Conservation (phyloP, 2,888 invertebrate genomes). For the Drosophila emarginata region DNA sequence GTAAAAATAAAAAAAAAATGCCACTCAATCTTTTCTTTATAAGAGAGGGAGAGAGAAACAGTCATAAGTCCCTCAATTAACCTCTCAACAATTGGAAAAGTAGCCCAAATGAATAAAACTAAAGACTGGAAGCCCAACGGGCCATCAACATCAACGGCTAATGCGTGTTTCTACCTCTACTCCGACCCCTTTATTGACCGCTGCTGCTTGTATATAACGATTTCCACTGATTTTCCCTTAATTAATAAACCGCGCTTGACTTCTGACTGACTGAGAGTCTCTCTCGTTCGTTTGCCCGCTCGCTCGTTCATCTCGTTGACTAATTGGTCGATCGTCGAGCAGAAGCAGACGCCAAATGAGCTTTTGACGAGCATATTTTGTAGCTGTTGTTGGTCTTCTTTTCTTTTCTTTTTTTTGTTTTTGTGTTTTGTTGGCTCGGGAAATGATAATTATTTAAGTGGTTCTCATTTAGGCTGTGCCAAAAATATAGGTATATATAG, state of each 20-base stretch:
- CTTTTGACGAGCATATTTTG: slow-evolving; percentile 67
- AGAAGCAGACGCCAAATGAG: slow-evolving; percentile 57
- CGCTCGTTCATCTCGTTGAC: slow-evolving; percentile 60
- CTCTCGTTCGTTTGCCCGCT: slow-evolving; percentile 49
- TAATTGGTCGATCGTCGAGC: slow-evolving; percentile 68
- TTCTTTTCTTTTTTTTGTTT: slow-evolving; percentile 7
- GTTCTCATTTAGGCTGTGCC: slow-evolving; percentile 61
- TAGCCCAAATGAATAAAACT: slow-evolving; percentile 21
- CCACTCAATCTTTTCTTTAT: neutral
- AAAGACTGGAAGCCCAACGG: slow-evolving; percentile 65
- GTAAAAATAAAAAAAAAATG: too few relatives aligned
- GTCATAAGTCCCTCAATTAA: slow-evolving; percentile 4
- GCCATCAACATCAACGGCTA: slow-evolving; percentile 68
- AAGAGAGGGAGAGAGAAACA: neutral
- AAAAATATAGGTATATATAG: slow-evolving; percentile 37
- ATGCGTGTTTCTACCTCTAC: slow-evolving; percentile 48
- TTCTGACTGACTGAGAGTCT: slow-evolving; percentile 4
- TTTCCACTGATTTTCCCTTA: slow-evolving; percentile 68
- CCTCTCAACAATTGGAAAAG: slow-evolving; percentile 6
- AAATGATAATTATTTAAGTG: slow-evolving; percentile 75
- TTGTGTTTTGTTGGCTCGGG: slow-evolving; percentile 48
- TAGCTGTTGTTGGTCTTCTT: neutral
- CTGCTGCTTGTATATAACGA: slow-evolving; percentile 7
- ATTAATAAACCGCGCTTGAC: slow-evolving; percentile 64
- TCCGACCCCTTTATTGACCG: neutral